Percentiles rank a stretch among this genome's conserved stretches.
These are phyloP conservation scores for Leptosomus discolor DNA, from an alignment of 2,113 vertebrate genomes.

Conservation along the genomic window DNA sequence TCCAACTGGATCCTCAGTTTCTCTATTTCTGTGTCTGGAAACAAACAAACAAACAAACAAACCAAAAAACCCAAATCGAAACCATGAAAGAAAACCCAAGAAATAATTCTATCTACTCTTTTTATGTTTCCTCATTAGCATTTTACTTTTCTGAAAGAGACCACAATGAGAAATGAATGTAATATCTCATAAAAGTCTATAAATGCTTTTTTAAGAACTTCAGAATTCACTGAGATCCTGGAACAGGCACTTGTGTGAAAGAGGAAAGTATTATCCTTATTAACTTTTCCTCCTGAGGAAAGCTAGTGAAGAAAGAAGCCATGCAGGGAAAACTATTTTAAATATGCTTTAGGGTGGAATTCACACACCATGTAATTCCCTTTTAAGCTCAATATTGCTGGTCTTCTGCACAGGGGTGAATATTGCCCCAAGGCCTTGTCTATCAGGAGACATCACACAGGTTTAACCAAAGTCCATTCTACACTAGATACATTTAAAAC, in stretches of 20 bases:
- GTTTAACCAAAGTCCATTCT: not conserved
- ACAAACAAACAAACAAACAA: not conserved
- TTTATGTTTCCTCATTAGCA: not conserved
- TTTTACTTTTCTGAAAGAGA: not conserved
- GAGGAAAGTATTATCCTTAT: slow-evolving; percentile 24
- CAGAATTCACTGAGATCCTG: not conserved
- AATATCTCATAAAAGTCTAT: not conserved
- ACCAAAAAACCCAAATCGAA: not conserved
- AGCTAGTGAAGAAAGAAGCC: not conserved
- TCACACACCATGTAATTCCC: not conserved
- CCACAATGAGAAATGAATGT: not conserved
- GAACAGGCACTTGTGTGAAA: not conserved
- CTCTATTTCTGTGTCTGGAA: not conserved
- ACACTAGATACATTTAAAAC: not conserved
- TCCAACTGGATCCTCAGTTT: not conserved
- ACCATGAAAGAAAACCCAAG: not conserved
- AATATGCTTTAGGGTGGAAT: slow-evolving; percentile 26
- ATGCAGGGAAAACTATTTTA: slow-evolving; percentile 27
- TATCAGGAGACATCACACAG: not conserved
- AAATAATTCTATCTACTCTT: not conserved
- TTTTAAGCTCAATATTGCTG: not conserved
- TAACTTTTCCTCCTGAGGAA: slow-evolving; percentile 38
- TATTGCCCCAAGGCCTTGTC: not conserved
- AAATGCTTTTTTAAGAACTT: not conserved
- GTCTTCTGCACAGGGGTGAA: not conserved